Evolutionary conservation across 2,113 vertebrate species (phyloP).

Genomic region (Rhizomys pruinosus): DNA sequence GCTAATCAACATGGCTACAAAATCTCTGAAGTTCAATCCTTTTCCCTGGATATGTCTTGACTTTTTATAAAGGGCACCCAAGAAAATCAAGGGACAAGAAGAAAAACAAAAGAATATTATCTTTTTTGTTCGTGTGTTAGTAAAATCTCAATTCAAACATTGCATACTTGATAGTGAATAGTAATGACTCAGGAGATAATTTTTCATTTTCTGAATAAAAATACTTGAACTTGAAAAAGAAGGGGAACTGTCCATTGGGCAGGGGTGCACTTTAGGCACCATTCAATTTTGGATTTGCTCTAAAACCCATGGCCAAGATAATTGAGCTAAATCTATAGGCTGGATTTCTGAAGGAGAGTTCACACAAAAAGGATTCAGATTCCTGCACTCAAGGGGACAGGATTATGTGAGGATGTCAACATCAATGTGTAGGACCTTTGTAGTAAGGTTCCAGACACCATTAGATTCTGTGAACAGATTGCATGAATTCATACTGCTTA

Average conservation of each 20-base stretch:
- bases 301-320: neutral
- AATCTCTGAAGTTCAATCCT: conserved; percentile 42
- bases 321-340: neutral
- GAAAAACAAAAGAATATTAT: conserved; percentile 55
- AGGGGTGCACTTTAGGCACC: neutral
- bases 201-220: conserved; percentile 64
- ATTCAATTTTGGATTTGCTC: conserved; percentile 23
- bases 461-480: neutral
- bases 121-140: conserved; percentile 42
- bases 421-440: too few relatives aligned
- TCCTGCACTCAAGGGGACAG: neutral
- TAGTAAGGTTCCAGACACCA: neutral
- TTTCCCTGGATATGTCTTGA: conserved; percentile 58
- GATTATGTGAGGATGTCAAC: neutral
- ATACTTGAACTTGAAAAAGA: conserved; percentile 18
- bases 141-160: conserved; percentile 71
- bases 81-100: conserved; percentile 56
- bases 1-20: conserved; percentile 37
- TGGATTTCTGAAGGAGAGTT: neutral
- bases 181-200: conserved; percentile 70
- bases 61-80: conserved; percentile 74
- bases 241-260: neutral
- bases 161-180: conserved; percentile 63
- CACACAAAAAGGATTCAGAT: too few relatives aligned
- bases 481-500: neutral